phyloP scores from a whole-genome alignment of 2,113 vertebrate genomes.

The Miniopterus natalensis region DNA sequence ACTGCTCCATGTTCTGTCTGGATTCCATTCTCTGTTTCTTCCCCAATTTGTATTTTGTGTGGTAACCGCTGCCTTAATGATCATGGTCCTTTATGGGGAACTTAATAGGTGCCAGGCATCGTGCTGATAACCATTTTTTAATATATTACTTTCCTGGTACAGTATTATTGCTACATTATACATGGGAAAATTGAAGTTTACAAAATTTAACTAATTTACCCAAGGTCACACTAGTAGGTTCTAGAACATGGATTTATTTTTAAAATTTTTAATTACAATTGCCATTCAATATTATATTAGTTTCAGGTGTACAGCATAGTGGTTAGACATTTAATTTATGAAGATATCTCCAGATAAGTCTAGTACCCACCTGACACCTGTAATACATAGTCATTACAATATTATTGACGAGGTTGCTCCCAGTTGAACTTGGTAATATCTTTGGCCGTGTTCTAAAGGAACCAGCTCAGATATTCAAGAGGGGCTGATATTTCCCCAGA shows the following conservation, averaged over 20 bases:
- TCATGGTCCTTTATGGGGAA: constrained; percentile 1
- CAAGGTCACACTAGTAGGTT: background rate
- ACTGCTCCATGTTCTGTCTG: background rate
- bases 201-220: background rate
- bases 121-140: background rate
- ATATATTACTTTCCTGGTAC: background rate
- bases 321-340: background rate
- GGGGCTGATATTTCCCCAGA: background rate
- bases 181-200: background rate
- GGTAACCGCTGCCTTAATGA: background rate
- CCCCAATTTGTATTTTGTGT: background rate
- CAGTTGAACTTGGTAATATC: background rate
- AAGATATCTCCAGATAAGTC: background rate
- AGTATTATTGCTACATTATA: background rate
- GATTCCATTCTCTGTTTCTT: background rate
- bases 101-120: background rate
- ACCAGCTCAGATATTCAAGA: background rate
- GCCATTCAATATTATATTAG: background rate
- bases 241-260: background rate
- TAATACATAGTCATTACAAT: background rate
- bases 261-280: background rate
- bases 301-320: background rate
- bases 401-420: background rate
- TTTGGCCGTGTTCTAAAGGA: background rate
- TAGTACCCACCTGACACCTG: background rate